Evolutionary conservation across 1,140 invertebrate genomes (phyloP).

Genomic region (Drosophila sp.): DNA sequence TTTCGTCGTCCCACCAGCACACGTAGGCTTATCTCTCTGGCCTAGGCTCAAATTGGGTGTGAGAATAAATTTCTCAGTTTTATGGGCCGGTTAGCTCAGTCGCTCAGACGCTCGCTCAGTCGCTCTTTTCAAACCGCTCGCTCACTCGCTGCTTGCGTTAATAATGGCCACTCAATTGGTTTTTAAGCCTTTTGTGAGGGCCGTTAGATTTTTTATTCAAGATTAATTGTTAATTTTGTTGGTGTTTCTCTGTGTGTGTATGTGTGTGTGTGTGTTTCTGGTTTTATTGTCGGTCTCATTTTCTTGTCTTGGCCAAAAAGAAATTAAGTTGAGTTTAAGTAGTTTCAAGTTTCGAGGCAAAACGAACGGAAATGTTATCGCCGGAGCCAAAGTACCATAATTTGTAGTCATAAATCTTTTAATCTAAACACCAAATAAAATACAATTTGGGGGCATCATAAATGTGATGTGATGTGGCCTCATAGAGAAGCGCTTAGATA

Average conservation of each 20-base stretch:
- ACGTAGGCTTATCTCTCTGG: constrained; percentile 51
- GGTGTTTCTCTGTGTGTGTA: background rate
- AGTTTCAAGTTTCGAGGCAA: constrained; percentile 34
- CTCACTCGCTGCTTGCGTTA: constrained; percentile 57
- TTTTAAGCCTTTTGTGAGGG: constrained; percentile 48
- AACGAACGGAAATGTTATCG: constrained; percentile 78
- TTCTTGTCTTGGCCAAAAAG: constrained; percentile 35
- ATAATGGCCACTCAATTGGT: constrained; percentile 74
- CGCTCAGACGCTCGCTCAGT: background rate
- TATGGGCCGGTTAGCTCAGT: constrained; percentile 45
- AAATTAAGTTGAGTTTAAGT: constrained; percentile 81
- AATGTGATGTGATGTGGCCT: constrained; percentile 19
- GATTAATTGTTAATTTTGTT: constrained; percentile 73
- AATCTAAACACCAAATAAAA: constrained; percentile 80
- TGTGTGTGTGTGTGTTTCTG: background rate
- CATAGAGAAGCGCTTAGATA: constrained; percentile 37
- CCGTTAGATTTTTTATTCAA: constrained; percentile 77
- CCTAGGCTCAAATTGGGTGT: constrained; percentile 73
- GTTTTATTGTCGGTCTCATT: constrained; percentile 73
- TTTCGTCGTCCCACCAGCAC: constrained; percentile 1
- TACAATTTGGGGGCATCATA: constrained; percentile 56
- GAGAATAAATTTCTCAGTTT: constrained; percentile 80
- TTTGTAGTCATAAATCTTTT: constrained; percentile 81
- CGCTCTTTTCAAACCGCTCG: background rate
- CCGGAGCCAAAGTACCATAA: constrained; percentile 73